phyloP scores from a whole-genome alignment of 1,140 invertebrate genomes.

The Acromyrmex heyeri region DNA sequence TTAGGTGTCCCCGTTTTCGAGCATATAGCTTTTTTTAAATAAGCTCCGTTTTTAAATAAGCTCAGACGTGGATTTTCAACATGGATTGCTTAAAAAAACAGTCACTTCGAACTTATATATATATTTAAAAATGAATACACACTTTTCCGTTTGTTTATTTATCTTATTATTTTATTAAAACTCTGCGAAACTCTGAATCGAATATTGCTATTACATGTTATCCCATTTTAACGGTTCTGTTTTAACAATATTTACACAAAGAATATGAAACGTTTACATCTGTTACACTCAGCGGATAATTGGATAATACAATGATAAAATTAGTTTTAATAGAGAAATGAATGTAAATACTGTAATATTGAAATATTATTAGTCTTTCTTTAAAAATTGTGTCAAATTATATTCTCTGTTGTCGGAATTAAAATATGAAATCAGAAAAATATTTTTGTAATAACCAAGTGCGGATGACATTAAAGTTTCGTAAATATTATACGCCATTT shows the following conservation, averaged over 20 bases:
- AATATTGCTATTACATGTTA: constrained; percentile 11
- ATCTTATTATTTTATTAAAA: neutral
- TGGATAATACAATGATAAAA: constrained; percentile 27
- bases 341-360: neutral
- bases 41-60: neutral
- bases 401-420: neutral
- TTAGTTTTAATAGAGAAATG: neutral
- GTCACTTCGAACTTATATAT: neutral
- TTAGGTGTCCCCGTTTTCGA: neutral
- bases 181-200: neutral
- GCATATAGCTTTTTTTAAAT: neutral
- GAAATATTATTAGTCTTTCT: neutral
- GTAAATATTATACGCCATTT: neutral
- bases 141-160: neutral
- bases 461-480: neutral
- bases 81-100: neutral
- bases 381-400: neutral
- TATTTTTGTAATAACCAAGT: neutral
- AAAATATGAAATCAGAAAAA: neutral
- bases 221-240: neutral
- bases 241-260: constrained; percentile 12
- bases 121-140: neutral
- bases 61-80: neutral
- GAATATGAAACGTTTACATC: neutral
- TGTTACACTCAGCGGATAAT: neutral